Base-by-base conservation (phyloP, 2,113 vertebrate genomes). In the Todiramphus chloris region DNA sequence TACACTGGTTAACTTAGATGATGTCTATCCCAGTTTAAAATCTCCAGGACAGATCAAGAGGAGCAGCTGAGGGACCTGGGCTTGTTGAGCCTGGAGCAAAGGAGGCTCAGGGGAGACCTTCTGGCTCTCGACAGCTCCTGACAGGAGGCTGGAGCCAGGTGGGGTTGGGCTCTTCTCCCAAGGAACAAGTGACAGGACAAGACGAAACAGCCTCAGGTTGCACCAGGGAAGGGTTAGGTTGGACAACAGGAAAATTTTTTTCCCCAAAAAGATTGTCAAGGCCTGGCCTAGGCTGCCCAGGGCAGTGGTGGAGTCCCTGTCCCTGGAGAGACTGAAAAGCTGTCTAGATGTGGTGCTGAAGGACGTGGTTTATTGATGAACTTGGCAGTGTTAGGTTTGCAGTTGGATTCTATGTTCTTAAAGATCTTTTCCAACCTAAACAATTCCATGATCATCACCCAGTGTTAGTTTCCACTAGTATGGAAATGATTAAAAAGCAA, bases 131-230 rank as follows among this genome's bases (percentile, higher is more conserved):
- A 46, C 48, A 87, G 1, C 5, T 70, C 16, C 73, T 60, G 56
- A 7, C 18, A 84, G 69, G 39, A 60, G 39, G n/a, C 4, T 14
- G 15, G 8, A 37, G 44, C 6, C 0, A 1, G 13, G 24, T 4
- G 9, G 20, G 6, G 6, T 12, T 0, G 0, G 20, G 13, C 35
- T 74, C 9, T 78, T 46, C 46, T 43, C n/a, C 60, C 31, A 68
- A 6, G 46, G 24, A 58, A 56, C 3, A 50, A 37, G 35, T 4
- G 6, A 74, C 6, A 19, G 13, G 24, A 37, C 1, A 4, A 59
- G 16, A 56, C 9, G 16, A 31, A 24, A 63, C 0, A 3, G 19
- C 35, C 30, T 72, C 37, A 55, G 9, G 55, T 46, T 76, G 43
- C 7, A 9, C 25, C 73, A 87, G 24, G 4, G 24, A 18, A 70